Evolutionary conservation across 2,797 vertebrate species (phyloP), one percentile per base, ranked within the genome.

Genomic region (Acipenser ruthenus): DNA sequence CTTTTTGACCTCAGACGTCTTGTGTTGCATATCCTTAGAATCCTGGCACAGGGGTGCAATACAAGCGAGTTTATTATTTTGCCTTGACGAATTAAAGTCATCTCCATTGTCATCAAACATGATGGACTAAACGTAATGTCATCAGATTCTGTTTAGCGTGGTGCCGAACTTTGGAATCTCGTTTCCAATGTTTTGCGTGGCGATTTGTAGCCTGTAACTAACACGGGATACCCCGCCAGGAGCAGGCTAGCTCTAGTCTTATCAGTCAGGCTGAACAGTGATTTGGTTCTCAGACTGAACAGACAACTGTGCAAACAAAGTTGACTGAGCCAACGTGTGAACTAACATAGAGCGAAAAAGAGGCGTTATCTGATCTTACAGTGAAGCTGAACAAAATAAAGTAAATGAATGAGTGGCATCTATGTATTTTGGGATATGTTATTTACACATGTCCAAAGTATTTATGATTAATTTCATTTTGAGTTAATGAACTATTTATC

Each of bases 71-170:
- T 89, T 70, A 82, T 80, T 51, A 85, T 80, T 70, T 78, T 78
- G 70, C 79, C 82, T 67, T 77, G 74, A 73, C 84, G 84, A 82
- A 79, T 73, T 70, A 82, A 79, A 78, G 76, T 77, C 78, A 75
- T 90, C 90, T 92, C 88, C 83, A 89, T 88, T 79, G 76, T 37
- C 72, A 80, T 72, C 86, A 77, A 75, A 78, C 90, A 92, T 93
- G 86, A 71, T 86, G 83, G 83, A 77, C 70, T 62, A 50, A 76
- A 70, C 77, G 78, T 69, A 73, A 73, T 70, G 72, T 73, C 70
- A 82, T 81, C 74, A 47, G 70, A 60, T 72, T 79, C 73, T 71
- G 77, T 73, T 49, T 75, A 82, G 74, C 80, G 82, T 82, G 82
- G 84, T 80, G 72, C 87, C 83, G 84, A 73, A 76, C 82, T 86